Evolutionary conservation across 2,113 vertebrate genomes (phyloP).

Genomic region (Hystrix brachyura): DNA sequence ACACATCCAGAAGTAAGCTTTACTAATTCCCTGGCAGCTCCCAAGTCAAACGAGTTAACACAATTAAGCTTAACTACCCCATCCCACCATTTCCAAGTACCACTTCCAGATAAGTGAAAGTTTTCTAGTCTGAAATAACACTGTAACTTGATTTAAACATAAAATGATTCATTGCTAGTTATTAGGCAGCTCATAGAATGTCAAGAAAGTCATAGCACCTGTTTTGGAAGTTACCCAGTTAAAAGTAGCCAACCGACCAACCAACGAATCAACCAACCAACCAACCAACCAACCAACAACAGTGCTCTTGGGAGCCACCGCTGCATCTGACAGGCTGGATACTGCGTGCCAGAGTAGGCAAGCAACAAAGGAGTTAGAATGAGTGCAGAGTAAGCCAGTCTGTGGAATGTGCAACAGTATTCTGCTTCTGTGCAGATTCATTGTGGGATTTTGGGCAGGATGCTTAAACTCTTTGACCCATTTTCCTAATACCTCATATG

Average conservation of each 20-base stretch:
- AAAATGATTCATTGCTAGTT: neutral
- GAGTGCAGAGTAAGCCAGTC: neutral
- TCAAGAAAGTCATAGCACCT: neutral
- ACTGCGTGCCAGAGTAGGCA: rapidly evolving
- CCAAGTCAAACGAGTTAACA: neutral
- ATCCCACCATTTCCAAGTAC: neutral
- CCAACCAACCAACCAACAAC: neutral
- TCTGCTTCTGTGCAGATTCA: neutral
- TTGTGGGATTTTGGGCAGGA: neutral
- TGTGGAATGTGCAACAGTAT: neutral
- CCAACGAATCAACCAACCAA: neutral
- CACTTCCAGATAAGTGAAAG: neutral
- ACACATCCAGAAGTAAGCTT: neutral
- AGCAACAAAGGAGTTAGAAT: neutral
- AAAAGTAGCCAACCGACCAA: neutral
- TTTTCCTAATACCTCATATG: conserved; percentile 53
- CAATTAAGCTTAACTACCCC: neutral
- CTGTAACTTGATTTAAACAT: neutral
- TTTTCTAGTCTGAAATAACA: neutral
- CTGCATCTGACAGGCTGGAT: neutral
- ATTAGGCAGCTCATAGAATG: neutral
- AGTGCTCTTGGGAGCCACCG: neutral
- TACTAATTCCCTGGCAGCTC: neutral
- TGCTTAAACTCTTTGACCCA: conserved; percentile 71
- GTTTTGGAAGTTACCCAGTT: neutral